Evolutionary conservation across 2,888 invertebrate genomes (phyloP).

Genomic region (Heliconius aoede): DNA sequence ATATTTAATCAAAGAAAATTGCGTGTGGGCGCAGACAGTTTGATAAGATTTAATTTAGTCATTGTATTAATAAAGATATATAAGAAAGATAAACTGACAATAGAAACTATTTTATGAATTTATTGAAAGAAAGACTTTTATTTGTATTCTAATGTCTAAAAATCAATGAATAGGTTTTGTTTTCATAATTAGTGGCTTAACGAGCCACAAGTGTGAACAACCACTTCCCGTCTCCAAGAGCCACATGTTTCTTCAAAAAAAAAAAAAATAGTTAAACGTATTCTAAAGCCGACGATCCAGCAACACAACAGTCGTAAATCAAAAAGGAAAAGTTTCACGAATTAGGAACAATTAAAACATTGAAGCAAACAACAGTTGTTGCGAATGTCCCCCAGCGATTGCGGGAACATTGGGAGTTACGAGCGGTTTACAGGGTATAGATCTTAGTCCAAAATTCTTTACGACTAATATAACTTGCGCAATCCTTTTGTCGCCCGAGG

Average conservation of each 20-base stretch:
- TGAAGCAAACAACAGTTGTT: slow-evolving; percentile 82
- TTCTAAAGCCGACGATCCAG: slow-evolving; percentile 63
- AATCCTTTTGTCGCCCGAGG: slow-evolving; percentile 77
- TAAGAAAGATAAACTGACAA: neutral
- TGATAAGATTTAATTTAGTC: slow-evolving; percentile 36
- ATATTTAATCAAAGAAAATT: slow-evolving; percentile 70
- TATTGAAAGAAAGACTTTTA: slow-evolving; percentile 20
- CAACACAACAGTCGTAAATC: slow-evolving; percentile 78
- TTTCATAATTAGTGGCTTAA: slow-evolving; percentile 52
- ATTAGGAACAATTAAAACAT: slow-evolving; percentile 83
- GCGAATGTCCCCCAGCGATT: slow-evolving; percentile 80
- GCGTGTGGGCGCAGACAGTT: slow-evolving; percentile 66
- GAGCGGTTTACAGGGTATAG: slow-evolving; percentile 79
- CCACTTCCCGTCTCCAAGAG: slow-evolving; percentile 52
- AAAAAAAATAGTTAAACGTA: slow-evolving; percentile 46
- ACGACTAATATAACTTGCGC: slow-evolving; percentile 81
- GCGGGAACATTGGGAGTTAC: slow-evolving; percentile 80
- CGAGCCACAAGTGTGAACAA: slow-evolving; percentile 67
- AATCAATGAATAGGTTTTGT: slow-evolving; percentile 39
- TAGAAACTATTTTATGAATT: slow-evolving; percentile 2
- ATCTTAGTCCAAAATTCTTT: slow-evolving; percentile 82
- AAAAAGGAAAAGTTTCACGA: slow-evolving; percentile 78
- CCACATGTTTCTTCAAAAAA: slow-evolving; percentile 59
- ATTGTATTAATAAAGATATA: slow-evolving; percentile 30
- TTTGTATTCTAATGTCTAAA: slow-evolving; percentile 43